Evolutionary conservation across 2,797 vertebrate genomes (phyloP).

Genomic region (Bufotes viridis): DNA sequence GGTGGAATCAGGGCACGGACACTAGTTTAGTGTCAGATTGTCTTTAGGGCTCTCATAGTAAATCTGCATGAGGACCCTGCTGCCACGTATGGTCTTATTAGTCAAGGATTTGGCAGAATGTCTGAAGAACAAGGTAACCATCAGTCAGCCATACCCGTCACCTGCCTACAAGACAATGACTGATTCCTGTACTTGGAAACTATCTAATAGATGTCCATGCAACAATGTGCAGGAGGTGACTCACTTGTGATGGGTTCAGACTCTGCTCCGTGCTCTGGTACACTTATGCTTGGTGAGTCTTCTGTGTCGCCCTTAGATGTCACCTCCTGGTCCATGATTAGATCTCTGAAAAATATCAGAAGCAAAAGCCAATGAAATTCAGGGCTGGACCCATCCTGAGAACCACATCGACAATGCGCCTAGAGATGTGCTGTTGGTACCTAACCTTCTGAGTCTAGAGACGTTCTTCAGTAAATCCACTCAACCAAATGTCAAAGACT

Average conservation of each 20-base stretch:
- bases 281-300: not conserved
- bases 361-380: not conserved
- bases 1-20: no score
- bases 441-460: no score
- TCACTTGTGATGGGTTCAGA: conserved; percentile 10
- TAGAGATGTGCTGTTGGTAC: not conserved
- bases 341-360: not conserved
- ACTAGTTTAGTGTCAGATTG: no score
- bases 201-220: no score
- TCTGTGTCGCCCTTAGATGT: not conserved
- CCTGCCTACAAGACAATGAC: not conserved
- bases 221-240: not conserved
- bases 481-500: no score
- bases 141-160: not conserved
- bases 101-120: no score
- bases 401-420: not conserved
- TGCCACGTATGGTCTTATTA: no score
- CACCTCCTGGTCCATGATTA: conserved; percentile 33
- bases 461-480: no score
- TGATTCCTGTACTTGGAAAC: not conserved
- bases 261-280: not conserved
- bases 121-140: not conserved
- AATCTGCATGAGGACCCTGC: no score
- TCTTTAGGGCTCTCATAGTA: no score
- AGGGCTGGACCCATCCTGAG: not conserved